Conservation (phyloP, 2,113 vertebrate genomes). For the Eurystomus gularis region DNA sequence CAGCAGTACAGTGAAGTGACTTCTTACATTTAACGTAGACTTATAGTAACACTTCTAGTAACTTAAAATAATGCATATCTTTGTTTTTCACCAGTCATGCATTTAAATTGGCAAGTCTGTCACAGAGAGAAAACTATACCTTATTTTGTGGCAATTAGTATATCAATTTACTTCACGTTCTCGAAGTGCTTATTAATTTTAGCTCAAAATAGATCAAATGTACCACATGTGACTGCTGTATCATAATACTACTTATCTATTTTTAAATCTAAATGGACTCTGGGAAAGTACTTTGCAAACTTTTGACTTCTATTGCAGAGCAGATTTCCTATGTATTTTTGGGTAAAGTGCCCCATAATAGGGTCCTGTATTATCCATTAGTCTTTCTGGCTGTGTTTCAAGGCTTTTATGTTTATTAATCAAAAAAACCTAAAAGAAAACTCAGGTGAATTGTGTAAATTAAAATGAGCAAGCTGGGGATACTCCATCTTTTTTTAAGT, state of each 20-base stretch:
- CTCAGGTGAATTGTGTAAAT: background rate
- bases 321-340: conserved; percentile 29
- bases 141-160: conserved; percentile 61
- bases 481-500: background rate
- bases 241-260: conserved; percentile 65
- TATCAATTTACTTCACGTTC: conserved; percentile 63
- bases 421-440: background rate
- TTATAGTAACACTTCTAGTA: background rate
- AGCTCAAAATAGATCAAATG: conserved; percentile 64
- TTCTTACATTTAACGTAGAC: background rate
- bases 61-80: background rate
- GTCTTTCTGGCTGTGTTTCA: background rate
- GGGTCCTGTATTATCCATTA: background rate
- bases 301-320: conserved; percentile 8
- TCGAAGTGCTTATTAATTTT: conserved; percentile 65
- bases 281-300: conserved; percentile 62
- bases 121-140: conserved; percentile 19
- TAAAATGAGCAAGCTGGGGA: background rate
- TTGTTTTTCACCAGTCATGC: background rate
- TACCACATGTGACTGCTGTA: conserved; percentile 63
- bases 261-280: conserved; percentile 67
- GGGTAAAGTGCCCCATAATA: background rate
- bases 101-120: background rate
- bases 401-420: background rate
- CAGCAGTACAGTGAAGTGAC: background rate